Evolutionary conservation across 2,113 vertebrate genomes (phyloP), one percentile per base, ranked within the genome.

Genomic region (Chascanopsetta lugubris): DNA sequence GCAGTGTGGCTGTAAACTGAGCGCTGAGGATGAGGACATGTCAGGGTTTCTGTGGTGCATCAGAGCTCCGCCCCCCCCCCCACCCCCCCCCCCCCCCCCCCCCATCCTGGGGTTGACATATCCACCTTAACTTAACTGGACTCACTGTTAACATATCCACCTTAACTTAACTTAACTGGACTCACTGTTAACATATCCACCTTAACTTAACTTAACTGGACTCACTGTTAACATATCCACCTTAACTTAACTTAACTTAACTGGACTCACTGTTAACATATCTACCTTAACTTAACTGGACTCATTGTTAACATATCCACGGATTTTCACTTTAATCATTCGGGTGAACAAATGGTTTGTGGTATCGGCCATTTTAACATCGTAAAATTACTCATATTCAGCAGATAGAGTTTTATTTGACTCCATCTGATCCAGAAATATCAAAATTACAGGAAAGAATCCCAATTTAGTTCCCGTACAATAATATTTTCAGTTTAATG

Each of bases 31-130:
- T 6, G 17, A 43, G n/a, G 56, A 69, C 65, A 48, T 65, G 50
- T 47, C 10, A 72, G 29, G 25, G 43, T 54, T 17, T 29, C 46
- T 63, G 61, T 22, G 69, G 63, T 45, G 55, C 17, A 43, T 54
- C 36, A 36, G 40, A 47, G 60, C 49, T 66, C n/a, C 18, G 61
- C 1, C 5, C 21, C 47, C 18, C 32, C 15, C 36, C 42, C 38
- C n/a, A n/a, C n/a, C n/a, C n/a, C n/a, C n/a, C n/a, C n/a, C n/a
- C n/a, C n/a, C n/a, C n/a, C n/a, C n/a, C n/a, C n/a, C n/a, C n/a
- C n/a, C n/a, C n/a, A n/a, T n/a, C n/a, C n/a, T n/a, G n/a, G n/a
- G n/a, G n/a, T n/a, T n/a, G n/a, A n/a, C n/a, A n/a, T n/a, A n/a
- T n/a, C n/a, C n/a, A n/a, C n/a, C n/a, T n/a, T n/a, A n/a, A n/a